phyloP scores from a whole-genome alignment of 2,888 invertebrate genomes.

The Pyrgus malvae region DNA sequence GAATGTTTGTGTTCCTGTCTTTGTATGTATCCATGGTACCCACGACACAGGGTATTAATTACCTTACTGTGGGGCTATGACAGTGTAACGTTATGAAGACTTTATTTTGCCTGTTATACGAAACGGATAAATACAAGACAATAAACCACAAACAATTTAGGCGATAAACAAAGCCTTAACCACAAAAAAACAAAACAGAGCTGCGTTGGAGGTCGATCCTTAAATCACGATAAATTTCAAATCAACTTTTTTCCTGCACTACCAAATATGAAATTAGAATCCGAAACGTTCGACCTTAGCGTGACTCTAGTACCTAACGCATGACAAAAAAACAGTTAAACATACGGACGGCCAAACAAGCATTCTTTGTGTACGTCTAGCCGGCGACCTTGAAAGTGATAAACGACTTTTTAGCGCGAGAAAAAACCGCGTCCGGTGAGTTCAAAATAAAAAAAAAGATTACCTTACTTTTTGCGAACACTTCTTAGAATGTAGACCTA shows the following conservation, averaged over 20 bases:
- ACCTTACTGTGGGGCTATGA: too few relatives aligned
- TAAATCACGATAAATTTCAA: conserved; percentile 20
- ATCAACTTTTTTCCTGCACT: conserved; percentile 48
- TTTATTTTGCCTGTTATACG: too few relatives aligned
- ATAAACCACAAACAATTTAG: neutral
- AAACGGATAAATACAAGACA: neutral
- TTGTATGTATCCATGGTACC: too few relatives aligned
- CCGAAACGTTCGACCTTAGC: conserved; percentile 70
- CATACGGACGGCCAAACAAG: conserved; percentile 63
- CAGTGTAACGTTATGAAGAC: too few relatives aligned
- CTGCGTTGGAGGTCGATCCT: conserved; percentile 14
- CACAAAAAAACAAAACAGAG: neutral
- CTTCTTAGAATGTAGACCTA: conserved; percentile 66
- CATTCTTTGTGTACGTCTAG: conserved; percentile 78
- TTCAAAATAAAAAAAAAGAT: too few relatives aligned
- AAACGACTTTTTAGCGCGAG: conserved; percentile 70
- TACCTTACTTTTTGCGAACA: conserved; percentile 74
- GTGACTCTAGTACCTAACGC: conserved; percentile 63
- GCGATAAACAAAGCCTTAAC: neutral
- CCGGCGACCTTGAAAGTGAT: conserved; percentile 72
- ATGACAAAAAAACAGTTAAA: conserved; percentile 70
- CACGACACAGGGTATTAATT: too few relatives aligned
- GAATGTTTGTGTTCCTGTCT: too few relatives aligned
- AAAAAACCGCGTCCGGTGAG: conserved; percentile 76
- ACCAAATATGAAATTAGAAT: conserved; percentile 65